Evolutionary conservation across 2,797 vertebrate species (phyloP), one percentile per base, ranked within the genome.

Genomic region (Betta splendens): DNA sequence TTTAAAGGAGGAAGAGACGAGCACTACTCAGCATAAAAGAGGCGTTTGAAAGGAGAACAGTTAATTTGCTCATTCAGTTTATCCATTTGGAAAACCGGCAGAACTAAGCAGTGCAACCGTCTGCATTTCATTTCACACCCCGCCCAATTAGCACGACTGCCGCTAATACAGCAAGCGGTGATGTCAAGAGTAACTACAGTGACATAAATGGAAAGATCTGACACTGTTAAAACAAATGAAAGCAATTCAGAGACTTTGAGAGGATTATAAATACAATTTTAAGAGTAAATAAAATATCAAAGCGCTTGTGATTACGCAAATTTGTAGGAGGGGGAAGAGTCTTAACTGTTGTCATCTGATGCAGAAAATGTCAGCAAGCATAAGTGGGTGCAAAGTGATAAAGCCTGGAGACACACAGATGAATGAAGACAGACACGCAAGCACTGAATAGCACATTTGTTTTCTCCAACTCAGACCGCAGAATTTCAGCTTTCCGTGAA

Each of bases 221-320:
- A 40, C 51, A 62, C 40, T 17, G 59, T 59, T 69, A 46, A 64
- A 32, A 38, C 58, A 51, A 67, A 72, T 73, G n/a, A 68, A 51
- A 55, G 26, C 59, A 52, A 80, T 60, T 63, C 31, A 59, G n/a
- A n/a, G n/a, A n/a, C n/a, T n/a, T n/a, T n/a, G n/a, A n/a, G n/a
- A n/a, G n/a, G n/a, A n/a, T n/a, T n/a, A n/a, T n/a, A n/a, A n/a
- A n/a, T n/a, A n/a, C n/a, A n/a, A n/a, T n/a, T n/a, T n/a, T n/a
- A n/a, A 56, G 74, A 63, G 69, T 25, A 31, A 64, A 72, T 81
- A 74, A 74, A 80, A 81, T 66, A 74, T 82, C 16, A 81, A 72
- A 81, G 44, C 10, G 26, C 16, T 49, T 46, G 64, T 66, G 39
- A 70, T 50, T 64, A 75, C 71, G 49, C 25, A 38, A n/a, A 37